Evolutionary conservation across 2,888 invertebrate genomes (phyloP).

Genomic region (Drosophila phalerata): DNA sequence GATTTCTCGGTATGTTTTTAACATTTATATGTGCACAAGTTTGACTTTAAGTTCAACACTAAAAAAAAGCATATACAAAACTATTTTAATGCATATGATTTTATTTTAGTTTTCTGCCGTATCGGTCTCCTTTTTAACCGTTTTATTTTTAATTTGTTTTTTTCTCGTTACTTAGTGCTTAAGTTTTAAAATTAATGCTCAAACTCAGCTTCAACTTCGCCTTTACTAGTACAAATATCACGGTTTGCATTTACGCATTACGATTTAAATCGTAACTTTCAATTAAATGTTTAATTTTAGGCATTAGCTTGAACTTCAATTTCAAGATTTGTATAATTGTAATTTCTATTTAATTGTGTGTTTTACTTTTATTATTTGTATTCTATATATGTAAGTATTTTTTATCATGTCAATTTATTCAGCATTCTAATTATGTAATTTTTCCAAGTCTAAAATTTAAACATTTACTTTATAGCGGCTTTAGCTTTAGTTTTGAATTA

Average conservation of each 20-base stretch:
- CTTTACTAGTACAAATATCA: slow-evolving; percentile 84
- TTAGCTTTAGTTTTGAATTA: slow-evolving; percentile 8
- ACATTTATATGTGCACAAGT: slow-evolving; percentile 80
- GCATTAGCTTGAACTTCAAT: slow-evolving; percentile 37
- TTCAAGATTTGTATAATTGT: slow-evolving; percentile 48
- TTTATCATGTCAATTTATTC: slow-evolving; percentile 33
- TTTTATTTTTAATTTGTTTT: slow-evolving; percentile 1
- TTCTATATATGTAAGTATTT: slow-evolving; percentile 39
- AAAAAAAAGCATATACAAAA: slow-evolving; percentile 79
- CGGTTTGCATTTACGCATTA: slow-evolving; percentile 73
- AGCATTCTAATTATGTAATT: slow-evolving; percentile 48
- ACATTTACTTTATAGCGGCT: slow-evolving; percentile 38
- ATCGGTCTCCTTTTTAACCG: slow-evolving; percentile 3
- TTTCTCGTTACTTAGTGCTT: slow-evolving; percentile 35
- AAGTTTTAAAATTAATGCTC: slow-evolving; percentile 57
- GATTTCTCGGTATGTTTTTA: slow-evolving; percentile 65
- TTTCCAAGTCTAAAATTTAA: slow-evolving; percentile 51
- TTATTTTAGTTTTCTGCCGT: slow-evolving; percentile 34
- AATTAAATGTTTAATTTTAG: slow-evolving; percentile 52
- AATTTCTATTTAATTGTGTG: slow-evolving; percentile 22
- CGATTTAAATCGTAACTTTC: slow-evolving; percentile 54
- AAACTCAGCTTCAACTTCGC: slow-evolving; percentile 49
- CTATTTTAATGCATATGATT: slow-evolving; percentile 65
- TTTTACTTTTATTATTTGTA: slow-evolving; percentile 1
- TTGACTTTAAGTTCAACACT: slow-evolving; percentile 78